Evolutionary conservation across 2,888 invertebrate species (phyloP).

Genomic region (Pseudanteris insignis): DNA sequence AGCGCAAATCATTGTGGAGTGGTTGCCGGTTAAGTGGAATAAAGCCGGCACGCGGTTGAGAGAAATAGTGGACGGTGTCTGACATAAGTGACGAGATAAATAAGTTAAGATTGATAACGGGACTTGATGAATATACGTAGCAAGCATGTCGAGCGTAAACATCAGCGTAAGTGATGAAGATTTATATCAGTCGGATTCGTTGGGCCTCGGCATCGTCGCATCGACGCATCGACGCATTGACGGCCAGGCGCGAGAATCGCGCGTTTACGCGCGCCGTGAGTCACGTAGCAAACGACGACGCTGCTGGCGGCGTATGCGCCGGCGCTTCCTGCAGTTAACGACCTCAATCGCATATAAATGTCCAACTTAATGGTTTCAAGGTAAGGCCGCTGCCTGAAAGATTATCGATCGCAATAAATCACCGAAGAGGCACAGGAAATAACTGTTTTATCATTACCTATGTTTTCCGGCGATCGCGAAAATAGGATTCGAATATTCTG

Average conservation of each 20-base stretch:
- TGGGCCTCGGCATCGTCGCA: constrained; percentile 4
- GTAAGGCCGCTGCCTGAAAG: constrained; percentile 51
- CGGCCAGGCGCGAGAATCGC: constrained; percentile 18
- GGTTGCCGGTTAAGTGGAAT: no score
- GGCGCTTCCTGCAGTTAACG: constrained; percentile 65
- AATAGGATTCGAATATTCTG: no score
- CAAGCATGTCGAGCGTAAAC: constrained; percentile 18
- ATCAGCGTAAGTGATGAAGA: constrained; percentile 28
- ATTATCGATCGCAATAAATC: constrained; percentile 45
- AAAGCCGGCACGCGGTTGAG: no score
- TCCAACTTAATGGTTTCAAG: constrained; percentile 57
- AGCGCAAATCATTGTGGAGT: no score
- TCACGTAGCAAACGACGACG: constrained; percentile 47
- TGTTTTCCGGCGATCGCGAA: constrained; percentile 2
- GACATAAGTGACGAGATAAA: constrained; percentile 34
- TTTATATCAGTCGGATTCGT: constrained; percentile 33
- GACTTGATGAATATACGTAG: constrained; percentile 8
- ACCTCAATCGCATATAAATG: constrained; percentile 62
- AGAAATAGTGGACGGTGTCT: constrained; percentile 12
- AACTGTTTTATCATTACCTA: constrained; percentile 29
- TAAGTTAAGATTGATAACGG: constrained; percentile 37
- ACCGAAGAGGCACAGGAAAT: constrained; percentile 34
- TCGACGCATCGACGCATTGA: constrained; percentile 1
- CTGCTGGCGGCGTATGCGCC: constrained; percentile 45
- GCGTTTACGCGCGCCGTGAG: constrained; percentile 27